Evolutionary conservation across 2,888 invertebrate genomes (phyloP), one percentile per base, ranked within the genome.

Genomic region (Melanostoma scalare): DNA sequence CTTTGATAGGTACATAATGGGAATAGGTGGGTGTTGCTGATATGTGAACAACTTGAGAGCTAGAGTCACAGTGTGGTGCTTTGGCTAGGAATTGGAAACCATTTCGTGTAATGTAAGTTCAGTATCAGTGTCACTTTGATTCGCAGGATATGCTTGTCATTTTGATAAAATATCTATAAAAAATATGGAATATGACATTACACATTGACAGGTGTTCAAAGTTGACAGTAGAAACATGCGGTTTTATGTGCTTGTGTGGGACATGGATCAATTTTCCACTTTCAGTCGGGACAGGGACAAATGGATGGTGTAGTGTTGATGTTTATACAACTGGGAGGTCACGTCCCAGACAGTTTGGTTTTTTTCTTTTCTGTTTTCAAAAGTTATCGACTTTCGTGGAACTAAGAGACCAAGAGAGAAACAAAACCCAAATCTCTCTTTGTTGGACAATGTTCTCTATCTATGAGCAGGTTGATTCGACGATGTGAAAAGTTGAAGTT

Each of bases 191-290:
- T 42, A 30, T 81, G 65, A 67, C 65, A 42, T 36, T 63, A 38
- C 42, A 53, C 46, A 65, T 50, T 77, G 81, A 82, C 72, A 82
- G 77, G 55, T 63, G 63, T 50, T 63, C 44, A 35, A 20, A 35
- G 9, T 6, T 69, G 73, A 77, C 82, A 82, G 72, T 46, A 68
- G 77, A 73, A 72, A 68, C n/a, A 36, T 46, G 20, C 35, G 6
- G 20, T 38, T 63, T 38, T 63, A 48, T 9, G 40, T 50, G 50
- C 8, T 33, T 30, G 38, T 60, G 40, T 44, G 52, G 50, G 69
- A 67, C 30, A 40, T 65, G 31, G 31, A 55, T 52, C 52, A 56
- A 20, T 52, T 20, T 44, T 20, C 6, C 33, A 55, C 58, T 38
- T 65, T 20, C 20, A 20, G 20, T 20, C 20, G 20, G 20, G 20